A percentile compares a stretch with the other conserved stretches of the same genome.
phyloP scores from a whole-genome alignment of 2,888 invertebrate species.

The Netelia fuscicornis region DNA sequence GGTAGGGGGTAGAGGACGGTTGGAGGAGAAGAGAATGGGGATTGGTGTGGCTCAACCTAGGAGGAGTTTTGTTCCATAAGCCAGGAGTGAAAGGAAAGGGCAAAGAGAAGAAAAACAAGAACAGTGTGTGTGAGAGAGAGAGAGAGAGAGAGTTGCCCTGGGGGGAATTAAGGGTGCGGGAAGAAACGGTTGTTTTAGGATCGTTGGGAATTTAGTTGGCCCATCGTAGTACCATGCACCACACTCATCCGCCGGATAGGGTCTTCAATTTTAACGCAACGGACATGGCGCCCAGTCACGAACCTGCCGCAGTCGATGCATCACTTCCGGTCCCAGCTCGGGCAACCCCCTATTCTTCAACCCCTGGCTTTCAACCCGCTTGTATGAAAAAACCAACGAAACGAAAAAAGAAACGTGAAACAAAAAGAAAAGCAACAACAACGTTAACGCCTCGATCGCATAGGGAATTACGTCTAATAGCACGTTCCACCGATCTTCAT shows the following conservation, averaged over 20 bases:
- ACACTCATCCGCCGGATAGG: constrained; percentile 76
- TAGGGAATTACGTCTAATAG: constrained; percentile 23
- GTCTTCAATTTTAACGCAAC: constrained; percentile 77
- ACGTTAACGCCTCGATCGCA: constrained; percentile 10
- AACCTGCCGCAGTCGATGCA: constrained; percentile 71
- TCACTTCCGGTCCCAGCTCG: constrained; percentile 54
- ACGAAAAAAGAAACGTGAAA: too few relatives aligned
- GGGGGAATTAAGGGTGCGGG: constrained; percentile 27
- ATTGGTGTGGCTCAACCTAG: constrained; percentile 1
- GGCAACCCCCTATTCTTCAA: background rate
- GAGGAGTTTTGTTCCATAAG: constrained; percentile 18
- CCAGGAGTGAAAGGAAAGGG: constrained; percentile 12
- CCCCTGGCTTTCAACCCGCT: constrained; percentile 21
- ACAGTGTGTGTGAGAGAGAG: background rate
- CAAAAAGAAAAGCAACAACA: background rate
- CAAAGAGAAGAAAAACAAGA: background rate
- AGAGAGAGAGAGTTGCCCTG: background rate
- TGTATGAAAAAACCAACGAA: background rate
- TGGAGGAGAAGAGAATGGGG: constrained; percentile 9
- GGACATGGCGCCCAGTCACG: constrained; percentile 77
- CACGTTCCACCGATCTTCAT: constrained; percentile 27
- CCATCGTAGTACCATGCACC: constrained; percentile 64
- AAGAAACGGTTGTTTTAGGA: constrained; percentile 42
- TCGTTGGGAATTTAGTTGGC: constrained; percentile 36
- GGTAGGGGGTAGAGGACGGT: background rate